Conservation (phyloP, 35 echinoderm and acorn worm genomes). For the Acanthaster planci region DNA sequence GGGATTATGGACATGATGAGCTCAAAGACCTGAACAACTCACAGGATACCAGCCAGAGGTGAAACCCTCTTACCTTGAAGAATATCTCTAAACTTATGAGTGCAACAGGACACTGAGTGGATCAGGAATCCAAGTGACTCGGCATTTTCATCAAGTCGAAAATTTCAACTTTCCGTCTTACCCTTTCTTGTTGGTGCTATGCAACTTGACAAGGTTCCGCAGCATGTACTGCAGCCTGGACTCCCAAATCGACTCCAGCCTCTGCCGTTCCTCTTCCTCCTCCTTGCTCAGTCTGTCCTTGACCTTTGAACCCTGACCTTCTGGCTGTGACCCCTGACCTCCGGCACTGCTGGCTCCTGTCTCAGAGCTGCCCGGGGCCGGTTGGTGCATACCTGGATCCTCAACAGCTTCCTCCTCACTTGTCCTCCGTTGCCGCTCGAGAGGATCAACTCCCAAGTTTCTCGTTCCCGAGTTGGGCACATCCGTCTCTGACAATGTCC, state of each 20-base stretch:
- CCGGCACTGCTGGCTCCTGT: background rate
- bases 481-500: too few relatives aligned
- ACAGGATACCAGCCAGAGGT: background rate
- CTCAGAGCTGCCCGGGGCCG: too few relatives aligned
- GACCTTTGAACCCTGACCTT: background rate
- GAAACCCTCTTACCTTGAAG: background rate
- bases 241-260: conserved; percentile 46
- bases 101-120: background rate
- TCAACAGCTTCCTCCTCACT: too few relatives aligned
- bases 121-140: background rate
- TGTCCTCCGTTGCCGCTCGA: too few relatives aligned
- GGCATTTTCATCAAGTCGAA: background rate
- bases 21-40: background rate
- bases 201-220: conserved; percentile 47
- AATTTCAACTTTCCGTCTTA: conserved; percentile 1
- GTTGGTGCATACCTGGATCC: too few relatives aligned
- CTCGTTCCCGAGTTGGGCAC: too few relatives aligned
- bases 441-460: too few relatives aligned
- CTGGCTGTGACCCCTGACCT: background rate
- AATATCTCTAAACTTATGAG: background rate
- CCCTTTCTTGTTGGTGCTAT: conserved; percentile 45
- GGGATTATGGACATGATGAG: too few relatives aligned
- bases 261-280: conserved; percentile 37
- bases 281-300: background rate
- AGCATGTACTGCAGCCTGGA: conserved; percentile 57